Conservation (phyloP, 2,113 vertebrate species). For the Stigmatopora nigra region DNA sequence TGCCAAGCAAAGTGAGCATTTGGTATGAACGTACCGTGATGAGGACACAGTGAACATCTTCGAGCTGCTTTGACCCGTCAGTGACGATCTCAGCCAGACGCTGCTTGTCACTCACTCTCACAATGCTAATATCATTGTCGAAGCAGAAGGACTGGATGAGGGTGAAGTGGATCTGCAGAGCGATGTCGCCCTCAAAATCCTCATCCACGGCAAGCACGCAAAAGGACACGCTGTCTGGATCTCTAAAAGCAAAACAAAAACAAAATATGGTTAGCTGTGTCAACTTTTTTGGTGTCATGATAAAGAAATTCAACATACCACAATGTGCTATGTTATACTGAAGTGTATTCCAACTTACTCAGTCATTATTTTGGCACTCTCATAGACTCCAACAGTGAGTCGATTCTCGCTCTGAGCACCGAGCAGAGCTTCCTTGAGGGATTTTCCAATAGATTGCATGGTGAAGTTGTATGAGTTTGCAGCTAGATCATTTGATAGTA, state of each 20-base stretch:
- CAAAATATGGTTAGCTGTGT: background rate
- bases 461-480: conserved; percentile 25
- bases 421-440: conserved; percentile 79
- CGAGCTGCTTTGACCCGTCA: conserved; percentile 50
- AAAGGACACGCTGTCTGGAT: conserved; percentile 69
- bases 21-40: conserved; percentile 63
- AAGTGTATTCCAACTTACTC: conserved; percentile 71
- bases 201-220: conserved; percentile 67
- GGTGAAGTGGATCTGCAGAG: conserved; percentile 76
- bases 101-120: conserved; percentile 67
- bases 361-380: conserved; percentile 92
- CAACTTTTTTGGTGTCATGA: background rate
- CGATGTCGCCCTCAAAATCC: conserved; percentile 62
- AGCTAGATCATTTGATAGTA: background rate
- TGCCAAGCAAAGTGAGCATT: too few species aligned
- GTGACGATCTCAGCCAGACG: conserved; percentile 64
- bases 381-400: conserved; percentile 88
- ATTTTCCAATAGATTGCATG: conserved; percentile 81
- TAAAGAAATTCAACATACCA: background rate
- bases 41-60: conserved; percentile 73
- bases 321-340: background rate
- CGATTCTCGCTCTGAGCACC: conserved; percentile 79
- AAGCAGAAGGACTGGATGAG: conserved; percentile 78
- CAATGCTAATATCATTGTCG: conserved; percentile 76
- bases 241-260: conserved; percentile 12